Base-by-base conservation (phyloP, 1,140 invertebrate species). In the Sipha flava region DNA sequence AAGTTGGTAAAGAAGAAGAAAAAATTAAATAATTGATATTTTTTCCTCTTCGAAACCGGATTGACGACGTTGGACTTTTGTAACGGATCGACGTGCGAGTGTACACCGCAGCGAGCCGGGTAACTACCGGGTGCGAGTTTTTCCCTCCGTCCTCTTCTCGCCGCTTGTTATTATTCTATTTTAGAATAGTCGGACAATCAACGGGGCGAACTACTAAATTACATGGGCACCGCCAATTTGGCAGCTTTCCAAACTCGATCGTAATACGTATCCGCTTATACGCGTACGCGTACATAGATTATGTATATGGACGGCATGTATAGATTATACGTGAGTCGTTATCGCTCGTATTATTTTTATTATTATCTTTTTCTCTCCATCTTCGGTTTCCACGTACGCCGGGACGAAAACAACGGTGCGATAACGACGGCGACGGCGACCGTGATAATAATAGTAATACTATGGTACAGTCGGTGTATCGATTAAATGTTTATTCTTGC, bases 131-230 rank as follows among this genome's bases (percentile, higher is more conserved):
- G 66, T 47, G 66, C 66, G 26, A 70, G 66, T 45, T 70, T 70
- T 70, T 47, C 66, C 1, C 5, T 18, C 23, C 29, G 1, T 59
- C 5, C 29, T n/a, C 9, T 10, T 64, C 62, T 64, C 16, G 12
- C 40, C 40, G 26, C 66, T 45, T 47, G 47, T 47, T 18, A 49
- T 45, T 66, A 43, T 68, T 70, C 66, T 70, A 70, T 70, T 70
- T 70, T 70, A 70, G 47, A 70, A 47, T 70, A 70, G 43, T 47
- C 66, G 64, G 64, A 66, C 64, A 66, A 66, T 70, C 66, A 68
- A 68, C 64, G 26, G 37, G 37, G 40, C 43, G 66, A 23, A 70
- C 66, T 70, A 45, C 40, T 70, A 70, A 70, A 70, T 70, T 70
- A 47, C 40, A 70, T 70, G 43, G 64, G 40, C 37, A 70, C 66